Conservation (phyloP, 2,888 invertebrate species). For the Adineta ricciae region DNA sequence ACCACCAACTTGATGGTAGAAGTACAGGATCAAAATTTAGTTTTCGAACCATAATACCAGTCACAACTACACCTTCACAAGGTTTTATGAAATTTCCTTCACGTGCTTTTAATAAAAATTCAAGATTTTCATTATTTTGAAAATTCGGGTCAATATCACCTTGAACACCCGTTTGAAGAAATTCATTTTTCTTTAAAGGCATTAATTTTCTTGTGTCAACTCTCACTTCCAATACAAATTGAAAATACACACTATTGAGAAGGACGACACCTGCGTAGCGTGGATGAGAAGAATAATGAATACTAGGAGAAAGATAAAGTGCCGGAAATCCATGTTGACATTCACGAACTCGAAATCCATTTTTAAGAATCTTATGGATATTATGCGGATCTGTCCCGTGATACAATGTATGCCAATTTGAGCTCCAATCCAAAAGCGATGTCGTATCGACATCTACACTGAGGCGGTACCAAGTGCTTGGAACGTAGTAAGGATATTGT, state of each 20-base stretch:
- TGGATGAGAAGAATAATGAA: background rate
- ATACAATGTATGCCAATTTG: background rate
- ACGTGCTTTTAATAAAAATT: background rate
- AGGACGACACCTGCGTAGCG: background rate
- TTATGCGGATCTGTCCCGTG: background rate
- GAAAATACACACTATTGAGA: background rate
- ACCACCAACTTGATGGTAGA: background rate
- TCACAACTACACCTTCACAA: background rate
- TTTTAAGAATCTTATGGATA: background rate
- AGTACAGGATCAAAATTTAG: background rate
- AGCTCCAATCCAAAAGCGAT: background rate
- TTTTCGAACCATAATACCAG: background rate
- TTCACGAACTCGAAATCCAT: background rate
- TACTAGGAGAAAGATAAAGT: background rate
- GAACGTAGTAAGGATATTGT: background rate
- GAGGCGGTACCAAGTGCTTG: background rate
- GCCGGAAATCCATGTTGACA: background rate
- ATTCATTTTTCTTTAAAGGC: background rate
- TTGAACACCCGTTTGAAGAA: background rate
- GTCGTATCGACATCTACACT: background rate
- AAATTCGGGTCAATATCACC: background rate
- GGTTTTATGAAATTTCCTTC: background rate
- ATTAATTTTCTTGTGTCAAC: background rate
- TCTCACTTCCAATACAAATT: background rate
- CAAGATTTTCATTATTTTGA: background rate